A percentile compares a stretch with the other conserved stretches of the same genome.
phyloP scores from a whole-genome alignment of 2,888 invertebrate species.

The Aelia acuminata region DNA sequence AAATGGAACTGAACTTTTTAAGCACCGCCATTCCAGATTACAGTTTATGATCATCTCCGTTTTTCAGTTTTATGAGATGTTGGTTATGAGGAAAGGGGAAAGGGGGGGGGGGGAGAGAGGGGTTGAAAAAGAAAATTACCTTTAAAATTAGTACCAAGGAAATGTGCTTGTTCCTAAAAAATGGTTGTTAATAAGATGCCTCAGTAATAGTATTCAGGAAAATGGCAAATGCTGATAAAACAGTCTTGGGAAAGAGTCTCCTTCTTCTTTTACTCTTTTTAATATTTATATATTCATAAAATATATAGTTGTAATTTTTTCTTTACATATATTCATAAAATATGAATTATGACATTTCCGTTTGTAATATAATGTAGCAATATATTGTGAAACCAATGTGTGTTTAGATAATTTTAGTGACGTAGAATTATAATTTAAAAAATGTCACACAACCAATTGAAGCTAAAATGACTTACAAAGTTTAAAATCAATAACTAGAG shows the following conservation, averaged over 20 bases:
- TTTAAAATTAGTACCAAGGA: slow-evolving; percentile 5
- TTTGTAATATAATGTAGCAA: too few species aligned
- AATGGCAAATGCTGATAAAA: background rate
- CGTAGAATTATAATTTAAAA: too few species aligned
- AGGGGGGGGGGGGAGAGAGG: too few species aligned
- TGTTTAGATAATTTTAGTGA: too few species aligned
- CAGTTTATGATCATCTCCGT: slow-evolving; percentile 7
- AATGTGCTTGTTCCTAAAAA: slow-evolving; percentile 20
- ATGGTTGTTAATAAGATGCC: background rate
- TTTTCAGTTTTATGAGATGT: slow-evolving; percentile 17
- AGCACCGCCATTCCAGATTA: slow-evolving; percentile 14
- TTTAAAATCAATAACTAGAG: too few species aligned
- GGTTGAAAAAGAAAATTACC: background rate
- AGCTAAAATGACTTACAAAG: too few species aligned
- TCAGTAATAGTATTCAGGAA: background rate
- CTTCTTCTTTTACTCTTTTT: too few species aligned
- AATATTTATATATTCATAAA: too few species aligned
- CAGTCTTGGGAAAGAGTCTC: background rate
- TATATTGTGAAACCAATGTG: background rate
- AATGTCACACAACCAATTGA: too few species aligned
- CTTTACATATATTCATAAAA: too few species aligned
- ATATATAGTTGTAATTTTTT: too few species aligned
- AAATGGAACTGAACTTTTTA: slow-evolving; percentile 2
- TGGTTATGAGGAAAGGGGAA: slow-evolving; percentile 1
- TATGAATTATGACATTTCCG: too few species aligned